Evolutionary conservation across 2,888 invertebrate species (phyloP), one percentile per base, ranked within the genome.

Genomic region (Eudiplozoon nipponicum): DNA sequence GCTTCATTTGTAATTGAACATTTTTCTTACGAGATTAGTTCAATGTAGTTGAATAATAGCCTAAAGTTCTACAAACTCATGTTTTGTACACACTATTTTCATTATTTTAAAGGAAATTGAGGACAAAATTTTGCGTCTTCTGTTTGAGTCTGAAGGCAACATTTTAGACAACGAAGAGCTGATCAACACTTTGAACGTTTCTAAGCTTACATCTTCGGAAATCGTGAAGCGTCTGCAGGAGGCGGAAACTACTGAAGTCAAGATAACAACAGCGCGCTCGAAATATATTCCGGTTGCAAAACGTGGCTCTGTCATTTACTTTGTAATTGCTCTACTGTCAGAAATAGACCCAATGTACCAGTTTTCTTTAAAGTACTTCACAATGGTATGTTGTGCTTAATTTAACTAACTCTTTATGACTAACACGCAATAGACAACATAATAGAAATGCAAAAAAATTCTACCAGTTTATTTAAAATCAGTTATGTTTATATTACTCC

Each of bases 311-410:
- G 52, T 59, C 40, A 52, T 60, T 53, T 60, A 60, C 48, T 60
- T 59, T 48, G 59, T 60, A 11, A 56, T 60, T 21, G 58, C 57
- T 22, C 52, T 54, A 43, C 53, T 60, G 53, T 56, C 54, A 7
- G 52, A 55, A 35, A 56, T 59, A 11, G 56, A 58, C 46, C 53
- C 57, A 34, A 59, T 59, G 59, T 59, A 60, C 48, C 59, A 60
- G 50, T 60, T 57, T 50, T 60, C 60, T 17, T 51, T 60, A 36
- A 57, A 59, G 45, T 60, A 60, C 47, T 60, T 60, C 49, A 60
- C 56, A 47, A 50, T 49, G 49, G 55, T 65, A 52, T 50, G 48
- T 46, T 28, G n/a, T n/a, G n/a, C n/a, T n/a, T n/a, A n/a, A n/a
- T n/a, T n/a, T n/a, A n/a, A n/a, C n/a, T n/a, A 17, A 21, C 22